Conservation (phyloP, 2,888 invertebrate species). For the Spilosoma lubricipeda region DNA sequence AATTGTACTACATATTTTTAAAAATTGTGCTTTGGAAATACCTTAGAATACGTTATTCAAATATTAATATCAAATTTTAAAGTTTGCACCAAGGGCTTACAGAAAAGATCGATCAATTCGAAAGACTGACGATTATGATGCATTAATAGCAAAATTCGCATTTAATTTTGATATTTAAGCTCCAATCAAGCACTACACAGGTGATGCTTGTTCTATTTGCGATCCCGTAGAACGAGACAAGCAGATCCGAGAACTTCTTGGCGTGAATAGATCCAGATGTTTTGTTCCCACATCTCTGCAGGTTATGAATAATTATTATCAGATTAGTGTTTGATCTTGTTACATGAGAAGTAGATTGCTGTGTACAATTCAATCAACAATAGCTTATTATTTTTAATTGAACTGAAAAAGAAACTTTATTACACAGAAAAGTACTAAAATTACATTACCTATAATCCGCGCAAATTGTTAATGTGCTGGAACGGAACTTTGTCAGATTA, state of each 20-base stretch:
- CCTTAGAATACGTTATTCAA: too few species aligned
- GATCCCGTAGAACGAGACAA: constrained; percentile 72
- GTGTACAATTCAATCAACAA: neutral
- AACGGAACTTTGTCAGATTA: too few species aligned
- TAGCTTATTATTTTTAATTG: neutral
- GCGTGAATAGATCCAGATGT: constrained; percentile 50
- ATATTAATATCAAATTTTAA: too few species aligned
- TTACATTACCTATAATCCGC: neutral
- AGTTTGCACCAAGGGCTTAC: too few species aligned
- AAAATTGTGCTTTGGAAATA: too few species aligned
- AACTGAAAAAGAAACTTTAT: neutral
- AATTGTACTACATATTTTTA: too few species aligned
- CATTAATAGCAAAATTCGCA: neutral
- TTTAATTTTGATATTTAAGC: constrained; percentile 46
- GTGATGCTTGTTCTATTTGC: constrained; percentile 68
- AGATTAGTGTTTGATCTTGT: neutral
- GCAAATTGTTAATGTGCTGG: too few species aligned
- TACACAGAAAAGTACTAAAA: neutral
- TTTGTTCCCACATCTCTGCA: constrained; percentile 21
- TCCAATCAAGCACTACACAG: constrained; percentile 69
- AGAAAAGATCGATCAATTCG: too few species aligned
- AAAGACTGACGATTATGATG: too few species aligned
- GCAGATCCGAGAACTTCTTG: constrained; percentile 74
- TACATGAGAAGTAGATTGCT: neutral
- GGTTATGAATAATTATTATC: constrained; percentile 21